A percentile compares a stretch with the other conserved stretches of the same genome.
Conservation (phyloP, 2,797 vertebrate species). For the Rallus crepitans region DNA sequence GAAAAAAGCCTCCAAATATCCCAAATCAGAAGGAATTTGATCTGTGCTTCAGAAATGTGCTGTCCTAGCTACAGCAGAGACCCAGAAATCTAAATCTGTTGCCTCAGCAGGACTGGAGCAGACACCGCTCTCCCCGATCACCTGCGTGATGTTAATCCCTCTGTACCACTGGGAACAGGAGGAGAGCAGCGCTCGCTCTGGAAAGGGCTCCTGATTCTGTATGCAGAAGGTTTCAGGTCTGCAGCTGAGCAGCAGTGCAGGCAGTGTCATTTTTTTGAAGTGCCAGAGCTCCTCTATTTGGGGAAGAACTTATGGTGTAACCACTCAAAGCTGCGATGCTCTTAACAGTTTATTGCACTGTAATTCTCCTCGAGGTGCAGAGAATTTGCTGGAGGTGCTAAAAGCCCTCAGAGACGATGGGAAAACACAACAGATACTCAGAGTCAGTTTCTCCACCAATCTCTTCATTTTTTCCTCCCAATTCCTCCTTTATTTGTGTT, state of each 20-base stretch:
- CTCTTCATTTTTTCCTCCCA: not conserved
- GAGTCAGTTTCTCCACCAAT: not conserved
- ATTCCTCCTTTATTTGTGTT: constrained; percentile 33
- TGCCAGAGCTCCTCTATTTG: not conserved
- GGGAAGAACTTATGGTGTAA: constrained; percentile 10
- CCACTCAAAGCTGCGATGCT: not conserved
- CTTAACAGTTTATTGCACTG: constrained; percentile 47
- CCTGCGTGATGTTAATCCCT: not conserved
- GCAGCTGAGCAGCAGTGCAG: not conserved
- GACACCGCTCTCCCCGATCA: not conserved
- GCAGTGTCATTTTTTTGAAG: not conserved
- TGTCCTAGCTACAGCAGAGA: not conserved
- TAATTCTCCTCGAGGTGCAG: constrained; percentile 34
- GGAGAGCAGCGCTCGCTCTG: not conserved
- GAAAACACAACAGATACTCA: not conserved
- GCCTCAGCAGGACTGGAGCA: not conserved
- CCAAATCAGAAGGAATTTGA: not conserved
- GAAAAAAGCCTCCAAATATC: not conserved
- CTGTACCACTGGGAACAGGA: accelerated
- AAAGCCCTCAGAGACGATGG: not conserved
- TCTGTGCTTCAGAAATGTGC: not conserved
- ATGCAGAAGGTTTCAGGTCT: not conserved
- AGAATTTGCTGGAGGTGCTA: constrained; percentile 50
- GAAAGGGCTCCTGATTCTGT: not conserved
- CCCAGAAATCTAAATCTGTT: not conserved